Percentiles rank a stretch among this genome's conserved stretches.
phyloP scores from a whole-genome alignment of 1,140 invertebrate species.

The Dufourea novaeangliae region DNA sequence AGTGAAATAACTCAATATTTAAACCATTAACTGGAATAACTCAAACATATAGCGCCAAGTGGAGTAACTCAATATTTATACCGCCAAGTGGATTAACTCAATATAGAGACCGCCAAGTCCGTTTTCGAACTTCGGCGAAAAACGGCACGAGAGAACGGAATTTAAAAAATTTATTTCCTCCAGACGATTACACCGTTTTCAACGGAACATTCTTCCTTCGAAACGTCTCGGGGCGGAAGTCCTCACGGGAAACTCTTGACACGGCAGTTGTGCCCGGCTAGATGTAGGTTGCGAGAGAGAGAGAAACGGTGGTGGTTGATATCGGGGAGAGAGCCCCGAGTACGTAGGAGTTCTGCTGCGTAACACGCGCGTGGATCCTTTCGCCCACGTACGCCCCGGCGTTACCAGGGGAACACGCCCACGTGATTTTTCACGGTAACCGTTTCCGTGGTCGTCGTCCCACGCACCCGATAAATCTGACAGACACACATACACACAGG shows the following conservation, averaged over 20 bases:
- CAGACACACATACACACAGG: no score
- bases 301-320: no score
- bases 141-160: background rate
- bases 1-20: no score
- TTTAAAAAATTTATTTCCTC: background rate
- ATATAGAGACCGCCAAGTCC: background rate
- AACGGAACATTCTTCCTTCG: background rate
- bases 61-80: no score
- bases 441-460: background rate
- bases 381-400: constrained; percentile 6
- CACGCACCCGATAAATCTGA: constrained; percentile 29
- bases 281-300: constrained; percentile 2
- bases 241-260: background rate
- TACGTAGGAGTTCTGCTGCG: background rate
- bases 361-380: background rate
- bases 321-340: no score
- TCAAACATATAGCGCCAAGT: no score
- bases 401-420: constrained; percentile 28
- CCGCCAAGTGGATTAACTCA: no score
- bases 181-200: background rate
- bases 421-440: constrained; percentile 19
- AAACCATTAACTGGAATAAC: no score
- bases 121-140: background rate
- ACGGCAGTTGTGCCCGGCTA: background rate
- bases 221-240: background rate